phyloP scores from a whole-genome alignment of 2,888 invertebrate genomes.

The Taenaris catops region DNA sequence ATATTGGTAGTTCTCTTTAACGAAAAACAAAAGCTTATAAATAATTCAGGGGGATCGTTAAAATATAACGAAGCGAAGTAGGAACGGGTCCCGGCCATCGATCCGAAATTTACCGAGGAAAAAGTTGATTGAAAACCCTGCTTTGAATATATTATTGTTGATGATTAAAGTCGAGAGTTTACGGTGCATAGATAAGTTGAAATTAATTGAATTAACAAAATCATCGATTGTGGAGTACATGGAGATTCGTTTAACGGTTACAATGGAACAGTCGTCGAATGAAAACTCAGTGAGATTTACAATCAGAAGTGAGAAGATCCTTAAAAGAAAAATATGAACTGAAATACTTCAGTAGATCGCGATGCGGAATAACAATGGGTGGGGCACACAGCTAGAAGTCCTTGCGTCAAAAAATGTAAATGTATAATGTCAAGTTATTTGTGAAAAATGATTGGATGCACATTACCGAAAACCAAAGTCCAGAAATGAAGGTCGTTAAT shows the following conservation, averaged over 20 bases:
- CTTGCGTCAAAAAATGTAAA: background rate
- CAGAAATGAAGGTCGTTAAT: too few species aligned
- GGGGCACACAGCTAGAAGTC: too few species aligned
- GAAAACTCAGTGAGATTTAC: too few species aligned
- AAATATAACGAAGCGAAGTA: conserved; percentile 25
- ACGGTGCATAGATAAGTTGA: background rate
- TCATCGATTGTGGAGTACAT: background rate
- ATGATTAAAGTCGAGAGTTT: conserved; percentile 1
- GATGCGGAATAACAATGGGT: too few species aligned
- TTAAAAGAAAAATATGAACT: too few species aligned
- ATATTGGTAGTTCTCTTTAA: conserved; percentile 10
- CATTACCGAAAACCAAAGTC: too few species aligned
- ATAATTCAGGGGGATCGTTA: conserved; percentile 27
- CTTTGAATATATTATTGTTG: conserved; percentile 14
- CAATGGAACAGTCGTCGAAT: too few species aligned
- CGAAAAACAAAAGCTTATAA: conserved; percentile 22
- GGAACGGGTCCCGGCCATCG: conserved; percentile 5
- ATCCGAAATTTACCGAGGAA: conserved; percentile 15
- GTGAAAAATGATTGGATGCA: too few species aligned
- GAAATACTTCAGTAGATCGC: too few species aligned
- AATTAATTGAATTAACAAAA: background rate
- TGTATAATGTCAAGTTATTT: too few species aligned
- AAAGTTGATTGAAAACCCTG: conserved; percentile 16
- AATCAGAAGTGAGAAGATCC: too few species aligned
- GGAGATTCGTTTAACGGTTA: background rate